Evolutionary conservation across 2,888 invertebrate genomes (phyloP), one percentile per base, ranked within the genome.

Genomic region (Tortricodes alternella): DNA sequence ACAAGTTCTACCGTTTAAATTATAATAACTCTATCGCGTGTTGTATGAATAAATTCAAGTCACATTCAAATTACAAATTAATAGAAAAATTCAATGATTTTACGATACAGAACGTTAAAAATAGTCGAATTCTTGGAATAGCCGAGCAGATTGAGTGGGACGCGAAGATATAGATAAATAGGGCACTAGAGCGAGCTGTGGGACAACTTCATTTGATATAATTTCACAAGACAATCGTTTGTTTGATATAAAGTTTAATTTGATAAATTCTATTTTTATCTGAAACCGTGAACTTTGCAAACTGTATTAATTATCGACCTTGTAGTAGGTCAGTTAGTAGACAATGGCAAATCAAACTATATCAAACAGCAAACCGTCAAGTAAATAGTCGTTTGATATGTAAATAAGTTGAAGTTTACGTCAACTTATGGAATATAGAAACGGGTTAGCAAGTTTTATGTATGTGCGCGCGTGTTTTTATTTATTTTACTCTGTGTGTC

Each of bases 141-240:
- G 35, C n/a, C n/a, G n/a, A n/a, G n/a, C n/a, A 15, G 39, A 39
- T 18, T 7, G 39, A 39, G 32, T 23, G 32, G 32, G 50, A 41
- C 23, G 32, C 49, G 19, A 16, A 41, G 18, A 50, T 41, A 7
- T 19, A 29, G 32, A 41, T 41, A 50, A 32, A 50, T 50, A 23
- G 41, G 50, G 8, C 41, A 51, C 21, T 24, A 16, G 50, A 23
- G 16, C 50, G 16, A 24, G 41, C n/a, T n/a, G n/a, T n/a, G n/a
- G n/a, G n/a, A n/a, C n/a, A n/a, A n/a, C n/a, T n/a, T n/a, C n/a
- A n/a, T n/a, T n/a, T n/a, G n/a, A n/a, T n/a, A n/a, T n/a, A n/a
- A n/a, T n/a, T n/a, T n/a, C n/a, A n/a, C n/a, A n/a, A n/a, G n/a
- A n/a, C n/a, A n/a, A n/a, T n/a, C n/a, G n/a, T n/a, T n/a, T n/a